phyloP scores from a whole-genome alignment of 2,113 vertebrate genomes.

The Oncorhynchus tshawytscha region DNA sequence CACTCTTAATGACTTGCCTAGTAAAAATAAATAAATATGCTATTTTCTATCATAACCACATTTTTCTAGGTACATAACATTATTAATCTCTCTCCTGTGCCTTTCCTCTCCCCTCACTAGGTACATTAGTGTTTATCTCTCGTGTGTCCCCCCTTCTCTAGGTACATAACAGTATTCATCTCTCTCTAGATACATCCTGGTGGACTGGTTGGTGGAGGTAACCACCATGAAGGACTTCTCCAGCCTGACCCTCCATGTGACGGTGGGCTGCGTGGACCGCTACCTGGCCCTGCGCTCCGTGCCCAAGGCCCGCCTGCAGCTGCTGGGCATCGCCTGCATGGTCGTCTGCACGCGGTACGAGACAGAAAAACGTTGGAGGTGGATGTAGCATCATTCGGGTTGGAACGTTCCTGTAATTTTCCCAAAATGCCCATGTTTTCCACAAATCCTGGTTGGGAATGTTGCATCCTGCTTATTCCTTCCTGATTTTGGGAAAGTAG shows the following conservation, averaged over 20 bases:
- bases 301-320: constrained; percentile 85
- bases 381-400: not conserved
- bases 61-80: no score
- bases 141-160: no score
- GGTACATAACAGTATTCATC: not conserved
- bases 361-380: not conserved
- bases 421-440: not conserved
- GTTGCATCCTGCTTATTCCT: no score
- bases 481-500: no score
- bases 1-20: no score
- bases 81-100: no score
- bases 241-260: constrained; percentile 91
- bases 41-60: no score
- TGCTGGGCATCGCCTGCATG: constrained; percentile 98
- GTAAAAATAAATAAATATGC: no score
- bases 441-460: no score
- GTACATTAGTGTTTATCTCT: no score
- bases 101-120: not conserved
- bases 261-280: constrained; percentile 90
- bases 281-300: constrained; percentile 84
- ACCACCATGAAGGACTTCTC: constrained; percentile 98
- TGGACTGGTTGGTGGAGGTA: constrained; percentile 97
- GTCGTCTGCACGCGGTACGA: constrained; percentile 94
- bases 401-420: not conserved
- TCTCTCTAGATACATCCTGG: constrained; percentile 86